These are phyloP conservation scores for Ditula angustiorana DNA, from an alignment of 2,888 invertebrate species.

Conservation along the genomic window DNA sequence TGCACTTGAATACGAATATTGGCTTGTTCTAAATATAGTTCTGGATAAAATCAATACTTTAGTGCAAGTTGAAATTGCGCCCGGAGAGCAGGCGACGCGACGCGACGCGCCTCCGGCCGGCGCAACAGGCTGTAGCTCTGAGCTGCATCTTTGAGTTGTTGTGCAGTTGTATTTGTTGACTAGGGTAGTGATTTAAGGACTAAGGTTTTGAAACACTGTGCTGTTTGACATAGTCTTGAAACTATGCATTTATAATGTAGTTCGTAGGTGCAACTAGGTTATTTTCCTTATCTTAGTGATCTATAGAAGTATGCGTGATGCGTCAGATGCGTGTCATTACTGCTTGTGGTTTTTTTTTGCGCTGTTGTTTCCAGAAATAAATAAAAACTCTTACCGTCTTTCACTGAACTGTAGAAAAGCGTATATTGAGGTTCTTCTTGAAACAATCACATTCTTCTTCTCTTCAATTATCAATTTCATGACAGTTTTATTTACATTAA, in stretches of 20 bases:
- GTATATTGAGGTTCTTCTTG: no score
- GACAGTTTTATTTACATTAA: no score
- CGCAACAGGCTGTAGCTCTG: conserved; percentile 32
- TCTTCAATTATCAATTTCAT: no score
- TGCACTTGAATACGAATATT: conserved; percentile 24
- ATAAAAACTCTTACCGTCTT: no score
- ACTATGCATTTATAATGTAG: background rate
- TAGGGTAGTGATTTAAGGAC: background rate
- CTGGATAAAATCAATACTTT: conserved; percentile 33
- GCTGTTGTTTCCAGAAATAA: no score
- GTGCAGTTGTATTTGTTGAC: background rate
- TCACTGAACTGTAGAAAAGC: no score
- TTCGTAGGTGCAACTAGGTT: background rate
- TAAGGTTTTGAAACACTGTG: background rate
- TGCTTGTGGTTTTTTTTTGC: no score
- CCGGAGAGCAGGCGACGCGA: conserved; percentile 24
- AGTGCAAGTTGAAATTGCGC: conserved; percentile 33
- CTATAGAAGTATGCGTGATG: no score
- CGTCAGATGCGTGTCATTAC: no score
- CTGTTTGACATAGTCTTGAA: background rate
- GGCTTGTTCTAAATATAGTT: conserved; percentile 31
- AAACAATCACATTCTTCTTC: no score
- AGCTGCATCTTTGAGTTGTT: background rate
- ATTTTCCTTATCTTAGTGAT: background rate
- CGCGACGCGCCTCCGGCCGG: background rate